These are phyloP conservation scores for Drosophila santomea DNA, from an alignment of 1,140 invertebrate species.

Conservation along the genomic window DNA sequence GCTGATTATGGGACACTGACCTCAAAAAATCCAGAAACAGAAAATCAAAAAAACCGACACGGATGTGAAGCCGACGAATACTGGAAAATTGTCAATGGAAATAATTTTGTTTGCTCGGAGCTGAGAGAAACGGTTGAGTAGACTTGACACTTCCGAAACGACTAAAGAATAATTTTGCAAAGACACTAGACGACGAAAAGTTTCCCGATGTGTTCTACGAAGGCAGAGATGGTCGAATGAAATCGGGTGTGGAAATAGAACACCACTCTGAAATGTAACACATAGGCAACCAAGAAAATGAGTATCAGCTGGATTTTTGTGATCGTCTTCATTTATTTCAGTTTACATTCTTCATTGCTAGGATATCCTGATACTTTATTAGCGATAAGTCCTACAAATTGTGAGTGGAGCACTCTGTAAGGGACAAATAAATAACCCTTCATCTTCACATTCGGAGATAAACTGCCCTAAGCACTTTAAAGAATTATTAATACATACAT, in stretches of 20 bases:
- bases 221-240: constrained; percentile 14
- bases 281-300: constrained; percentile 5
- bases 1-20: not conserved
- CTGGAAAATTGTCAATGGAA: constrained; percentile 49
- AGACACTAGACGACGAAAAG: constrained; percentile 59
- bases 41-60: not conserved
- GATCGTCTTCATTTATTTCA: constrained; percentile 61
- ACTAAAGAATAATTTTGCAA: constrained; percentile 60
- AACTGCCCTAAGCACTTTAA: constrained; percentile 23
- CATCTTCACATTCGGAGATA: constrained; percentile 1
- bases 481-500: constrained; percentile 34
- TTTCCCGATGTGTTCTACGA: constrained; percentile 50
- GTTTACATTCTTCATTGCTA: constrained; percentile 49
- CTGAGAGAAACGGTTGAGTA: constrained; percentile 36
- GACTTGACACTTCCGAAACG: constrained; percentile 59
- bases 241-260: not conserved
- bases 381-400: constrained; percentile 15
- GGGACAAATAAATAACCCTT: not conserved
- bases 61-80: constrained; percentile 13
- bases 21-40: not conserved
- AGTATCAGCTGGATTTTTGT: not conserved
- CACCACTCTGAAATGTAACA: constrained; percentile 1
- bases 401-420: constrained; percentile 23
- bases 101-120: constrained; percentile 68
- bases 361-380: constrained; percentile 52